phyloP scores from a whole-genome alignment of 2,797 vertebrate genomes.

The Sylvilagus floridanus region DNA sequence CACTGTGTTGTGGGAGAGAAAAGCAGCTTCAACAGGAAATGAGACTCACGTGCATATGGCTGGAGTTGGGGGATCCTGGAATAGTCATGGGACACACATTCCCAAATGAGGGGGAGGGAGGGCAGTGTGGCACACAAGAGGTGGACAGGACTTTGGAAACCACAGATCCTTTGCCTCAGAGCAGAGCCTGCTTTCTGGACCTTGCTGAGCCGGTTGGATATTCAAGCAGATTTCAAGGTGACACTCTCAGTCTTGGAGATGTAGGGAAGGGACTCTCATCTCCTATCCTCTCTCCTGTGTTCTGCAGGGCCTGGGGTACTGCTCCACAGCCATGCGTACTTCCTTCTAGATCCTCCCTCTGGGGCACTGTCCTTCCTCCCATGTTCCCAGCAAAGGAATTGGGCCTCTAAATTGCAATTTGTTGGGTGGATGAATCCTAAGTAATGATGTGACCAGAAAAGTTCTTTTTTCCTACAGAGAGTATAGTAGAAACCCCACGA shows the following conservation, averaged over 20 bases:
- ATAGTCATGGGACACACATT: background rate
- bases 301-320: background rate
- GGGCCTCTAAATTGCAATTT: background rate
- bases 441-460: background rate
- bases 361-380: background rate
- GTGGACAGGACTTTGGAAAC: constrained; percentile 1
- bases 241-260: background rate
- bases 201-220: background rate
- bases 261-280: background rate
- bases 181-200: background rate
- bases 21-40: background rate
- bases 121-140: background rate
- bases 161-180: background rate
- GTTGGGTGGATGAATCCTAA: background rate
- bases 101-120: rapidly evolving
- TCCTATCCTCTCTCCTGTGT: background rate
- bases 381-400: background rate
- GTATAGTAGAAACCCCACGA: background rate
- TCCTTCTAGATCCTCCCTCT: background rate
- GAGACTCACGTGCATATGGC: background rate
- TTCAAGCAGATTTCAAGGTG: background rate
- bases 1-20: background rate
- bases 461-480: background rate
- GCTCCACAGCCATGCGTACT: background rate
- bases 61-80: background rate